These are phyloP conservation scores for Brachystomella parvula DNA, from an alignment of 1,140 invertebrate genomes.

Conservation along the genomic window DNA sequence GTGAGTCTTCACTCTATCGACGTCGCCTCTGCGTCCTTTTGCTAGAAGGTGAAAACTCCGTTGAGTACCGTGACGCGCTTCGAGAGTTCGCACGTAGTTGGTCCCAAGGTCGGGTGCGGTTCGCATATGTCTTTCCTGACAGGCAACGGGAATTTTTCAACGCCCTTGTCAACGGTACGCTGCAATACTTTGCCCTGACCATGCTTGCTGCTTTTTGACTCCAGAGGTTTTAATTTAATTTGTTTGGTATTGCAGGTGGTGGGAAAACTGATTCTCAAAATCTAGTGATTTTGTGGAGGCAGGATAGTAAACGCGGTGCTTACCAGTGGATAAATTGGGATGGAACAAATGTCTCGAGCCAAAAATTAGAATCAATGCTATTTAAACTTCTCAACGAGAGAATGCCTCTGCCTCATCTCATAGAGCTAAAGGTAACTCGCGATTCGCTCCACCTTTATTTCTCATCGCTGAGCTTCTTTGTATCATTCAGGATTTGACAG, in stretches of 20 bases:
- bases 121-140: constrained; percentile 78
- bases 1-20: constrained; percentile 67
- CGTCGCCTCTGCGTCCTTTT: constrained; percentile 81
- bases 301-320: constrained; percentile 71
- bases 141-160: constrained; percentile 71
- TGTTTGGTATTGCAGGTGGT: constrained; percentile 14
- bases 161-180: constrained; percentile 56
- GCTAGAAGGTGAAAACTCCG: constrained; percentile 47
- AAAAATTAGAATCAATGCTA: constrained; percentile 59
- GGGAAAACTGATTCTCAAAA: constrained; percentile 20
- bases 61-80: constrained; percentile 44
- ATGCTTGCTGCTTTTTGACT: constrained; percentile 9
- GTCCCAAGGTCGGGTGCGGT: constrained; percentile 62
- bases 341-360: constrained; percentile 58
- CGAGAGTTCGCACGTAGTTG: constrained; percentile 51
- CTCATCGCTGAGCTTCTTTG: background rate
- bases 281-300: constrained; percentile 77
- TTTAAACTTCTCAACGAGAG: constrained; percentile 60
- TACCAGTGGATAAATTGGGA: constrained; percentile 81
- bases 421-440: constrained; percentile 42
- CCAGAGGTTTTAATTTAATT: constrained; percentile 11
- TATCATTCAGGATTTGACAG: constrained; percentile 54
- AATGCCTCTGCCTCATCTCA: constrained; percentile 49
- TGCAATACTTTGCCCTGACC: constrained; percentile 11
- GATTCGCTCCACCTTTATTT: constrained; percentile 12